Conservation (phyloP, 1,140 invertebrate genomes). For the Drosophila elegans region DNA sequence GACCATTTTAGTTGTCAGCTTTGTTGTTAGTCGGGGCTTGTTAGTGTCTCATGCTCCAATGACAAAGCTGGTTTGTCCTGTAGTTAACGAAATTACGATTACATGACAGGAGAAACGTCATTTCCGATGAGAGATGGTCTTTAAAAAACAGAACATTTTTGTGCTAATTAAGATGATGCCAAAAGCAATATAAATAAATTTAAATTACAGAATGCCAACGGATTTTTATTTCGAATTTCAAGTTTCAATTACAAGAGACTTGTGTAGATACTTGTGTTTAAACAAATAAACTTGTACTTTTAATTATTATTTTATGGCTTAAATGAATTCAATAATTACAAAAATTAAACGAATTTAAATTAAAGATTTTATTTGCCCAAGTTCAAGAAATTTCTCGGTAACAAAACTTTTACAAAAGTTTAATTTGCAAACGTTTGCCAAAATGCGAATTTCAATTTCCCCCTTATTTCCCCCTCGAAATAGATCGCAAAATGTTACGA, state of each 20-base stretch:
- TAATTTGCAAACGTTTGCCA: conserved; percentile 11
- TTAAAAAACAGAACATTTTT: background rate
- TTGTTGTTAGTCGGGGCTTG: conserved; percentile 44
- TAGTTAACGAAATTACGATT: conserved; percentile 50
- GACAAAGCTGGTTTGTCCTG: conserved; percentile 35
- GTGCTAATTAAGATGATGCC: conserved; percentile 12
- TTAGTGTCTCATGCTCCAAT: conserved; percentile 23
- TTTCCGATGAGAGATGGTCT: background rate
- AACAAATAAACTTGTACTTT: background rate
- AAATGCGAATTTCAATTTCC: conserved; percentile 56
- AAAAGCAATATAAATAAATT: background rate
- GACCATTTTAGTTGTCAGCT: conserved; percentile 49
- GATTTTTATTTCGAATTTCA: no score
- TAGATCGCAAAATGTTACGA: conserved; percentile 55
- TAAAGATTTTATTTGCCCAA: background rate
- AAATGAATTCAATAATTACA: background rate
- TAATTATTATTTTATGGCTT: no score
- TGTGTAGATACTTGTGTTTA: no score
- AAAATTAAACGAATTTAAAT: background rate
- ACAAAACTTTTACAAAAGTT: conserved; percentile 17
- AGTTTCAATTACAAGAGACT: no score
- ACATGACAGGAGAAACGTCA: conserved; percentile 16
- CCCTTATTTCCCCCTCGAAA: conserved; percentile 22
- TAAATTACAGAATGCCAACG: no score
- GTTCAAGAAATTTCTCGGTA: background rate